A percentile compares a stretch with the other conserved stretches of the same genome.
These are phyloP conservation scores for Strix uralensis DNA, from an alignment of 2,113 vertebrate genomes.

Conservation along the genomic window DNA sequence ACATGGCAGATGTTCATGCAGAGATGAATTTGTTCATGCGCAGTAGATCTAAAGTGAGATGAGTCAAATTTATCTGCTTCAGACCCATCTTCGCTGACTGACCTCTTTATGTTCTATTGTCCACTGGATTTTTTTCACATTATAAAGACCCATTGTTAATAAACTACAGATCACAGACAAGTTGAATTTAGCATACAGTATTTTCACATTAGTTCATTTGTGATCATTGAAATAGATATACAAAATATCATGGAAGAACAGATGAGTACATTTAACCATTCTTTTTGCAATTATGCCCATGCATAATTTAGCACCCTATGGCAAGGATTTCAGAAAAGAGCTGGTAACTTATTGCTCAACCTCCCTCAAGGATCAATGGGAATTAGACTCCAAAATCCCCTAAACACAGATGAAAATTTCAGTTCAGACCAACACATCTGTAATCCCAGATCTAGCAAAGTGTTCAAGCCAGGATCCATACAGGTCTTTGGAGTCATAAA, in stretches of 20 bases:
- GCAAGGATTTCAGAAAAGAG: background rate
- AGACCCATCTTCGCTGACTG: background rate
- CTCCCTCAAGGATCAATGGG: background rate
- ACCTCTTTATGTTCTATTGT: background rate
- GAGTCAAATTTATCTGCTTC: background rate
- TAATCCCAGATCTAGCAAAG: background rate
- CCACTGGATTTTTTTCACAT: background rate
- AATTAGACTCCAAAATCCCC: background rate
- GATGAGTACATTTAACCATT: background rate
- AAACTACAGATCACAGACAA: background rate
- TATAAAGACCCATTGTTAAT: background rate
- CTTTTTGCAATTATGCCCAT: background rate
- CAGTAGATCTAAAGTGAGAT: background rate
- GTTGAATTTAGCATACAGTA: background rate
- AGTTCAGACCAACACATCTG: background rate
- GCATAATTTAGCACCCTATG: background rate
- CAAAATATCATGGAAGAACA: background rate
- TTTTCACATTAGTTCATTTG: background rate
- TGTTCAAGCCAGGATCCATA: background rate
- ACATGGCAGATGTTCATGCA: background rate
- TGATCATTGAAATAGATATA: background rate
- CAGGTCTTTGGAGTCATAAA: background rate
- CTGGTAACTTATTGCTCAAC: background rate
- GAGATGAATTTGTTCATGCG: background rate
- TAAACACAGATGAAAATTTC: background rate